phyloP scores from a whole-genome alignment of 2,888 invertebrate species.

The Hyposoter didymator region DNA sequence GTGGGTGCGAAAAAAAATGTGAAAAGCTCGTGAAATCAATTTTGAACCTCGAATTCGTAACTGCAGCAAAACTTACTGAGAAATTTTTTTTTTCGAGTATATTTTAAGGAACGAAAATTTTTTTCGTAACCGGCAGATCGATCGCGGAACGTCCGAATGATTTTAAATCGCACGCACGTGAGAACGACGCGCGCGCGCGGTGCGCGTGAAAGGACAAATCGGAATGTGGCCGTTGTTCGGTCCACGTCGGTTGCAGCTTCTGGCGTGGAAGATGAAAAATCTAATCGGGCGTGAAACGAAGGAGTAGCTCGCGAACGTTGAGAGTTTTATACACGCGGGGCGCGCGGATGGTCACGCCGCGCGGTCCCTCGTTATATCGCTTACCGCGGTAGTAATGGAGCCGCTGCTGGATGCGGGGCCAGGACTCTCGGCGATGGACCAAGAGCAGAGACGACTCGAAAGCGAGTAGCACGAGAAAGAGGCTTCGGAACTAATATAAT shows the following conservation, averaged over 20 bases:
- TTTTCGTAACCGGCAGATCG: neutral
- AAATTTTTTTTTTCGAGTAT: neutral
- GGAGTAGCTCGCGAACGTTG: slow-evolving; percentile 61
- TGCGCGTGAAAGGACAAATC: slow-evolving; percentile 67
- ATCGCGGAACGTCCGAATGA: slow-evolving; percentile 31
- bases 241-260: slow-evolving; percentile 57
- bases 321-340: slow-evolving; percentile 58
- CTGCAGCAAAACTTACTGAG: neutral
- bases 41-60: neutral
- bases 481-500: slow-evolving; percentile 60
- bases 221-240: slow-evolving; percentile 26
- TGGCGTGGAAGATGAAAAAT: slow-evolving; percentile 71
- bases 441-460: slow-evolving; percentile 46
- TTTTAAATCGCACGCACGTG: slow-evolving; percentile 24
- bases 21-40: too few relatives aligned
- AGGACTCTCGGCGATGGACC: slow-evolving; percentile 37
- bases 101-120: neutral
- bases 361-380: slow-evolving; percentile 69
- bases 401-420: slow-evolving; percentile 40
- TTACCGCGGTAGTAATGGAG: slow-evolving; percentile 68
- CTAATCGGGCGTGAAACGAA: slow-evolving; percentile 73
- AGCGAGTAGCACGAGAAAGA: slow-evolving; percentile 33
- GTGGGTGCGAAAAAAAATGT: too few relatives aligned
- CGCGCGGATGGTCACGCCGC: slow-evolving; percentile 67
- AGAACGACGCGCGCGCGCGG: slow-evolving; percentile 18